A percentile compares a stretch with the other conserved stretches of the same genome.
phyloP scores from a whole-genome alignment of 2,113 vertebrate species.

The Enhydra lutris region DNA sequence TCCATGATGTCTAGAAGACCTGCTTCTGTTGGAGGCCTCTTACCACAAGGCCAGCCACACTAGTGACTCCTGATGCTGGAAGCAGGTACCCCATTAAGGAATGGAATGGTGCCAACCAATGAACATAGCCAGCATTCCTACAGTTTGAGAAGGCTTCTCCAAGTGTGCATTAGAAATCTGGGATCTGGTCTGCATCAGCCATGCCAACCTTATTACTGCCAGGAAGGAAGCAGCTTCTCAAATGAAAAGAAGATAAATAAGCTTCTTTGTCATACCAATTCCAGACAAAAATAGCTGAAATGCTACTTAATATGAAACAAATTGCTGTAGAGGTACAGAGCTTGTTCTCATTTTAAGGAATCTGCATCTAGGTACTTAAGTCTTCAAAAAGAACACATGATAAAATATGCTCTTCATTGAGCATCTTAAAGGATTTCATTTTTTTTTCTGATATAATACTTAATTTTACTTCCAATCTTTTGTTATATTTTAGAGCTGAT shows the following conservation, averaged over 20 bases:
- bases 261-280: conserved; percentile 27
- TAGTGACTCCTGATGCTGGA: background rate
- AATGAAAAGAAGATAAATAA: conserved; percentile 61
- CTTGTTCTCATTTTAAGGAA: conserved; percentile 38
- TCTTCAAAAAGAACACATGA: background rate
- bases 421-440: background rate
- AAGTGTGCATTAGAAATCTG: conserved; percentile 48
- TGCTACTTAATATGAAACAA: conserved; percentile 20
- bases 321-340: background rate
- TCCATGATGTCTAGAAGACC: background rate
- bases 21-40: background rate
- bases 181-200: background rate
- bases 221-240: conserved; percentile 59
- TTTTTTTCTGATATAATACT: background rate
- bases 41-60: background rate
- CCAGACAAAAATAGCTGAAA: conserved; percentile 50
- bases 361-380: background rate
- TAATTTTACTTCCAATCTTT: background rate
- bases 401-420: background rate
- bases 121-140: background rate
- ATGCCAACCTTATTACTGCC: conserved; percentile 60
- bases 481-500: background rate
- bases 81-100: background rate
- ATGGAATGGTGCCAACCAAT: background rate
- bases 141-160: background rate